Base-by-base conservation (phyloP, 35 echinoderm and acorn worm species). In the Diadema setosum region DNA sequence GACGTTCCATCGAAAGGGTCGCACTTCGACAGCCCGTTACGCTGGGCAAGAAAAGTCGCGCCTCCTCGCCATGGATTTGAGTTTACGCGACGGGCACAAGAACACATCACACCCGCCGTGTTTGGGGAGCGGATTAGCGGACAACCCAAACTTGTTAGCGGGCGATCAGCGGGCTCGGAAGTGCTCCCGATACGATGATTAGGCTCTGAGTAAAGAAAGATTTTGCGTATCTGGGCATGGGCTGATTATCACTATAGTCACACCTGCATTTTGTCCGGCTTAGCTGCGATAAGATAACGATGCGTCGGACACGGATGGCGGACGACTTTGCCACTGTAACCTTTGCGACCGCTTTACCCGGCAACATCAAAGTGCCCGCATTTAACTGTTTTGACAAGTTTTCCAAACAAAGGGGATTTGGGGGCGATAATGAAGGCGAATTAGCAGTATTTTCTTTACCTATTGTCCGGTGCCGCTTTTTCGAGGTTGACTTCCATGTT, bases 131-230 rank as follows among this genome's bases (percentile, higher is more conserved):
- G 73, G 73, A 78, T 78, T 78, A 78, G 35, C 73, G 73, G 40
- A 26, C 73, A 78, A 78, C 73, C 73, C 39, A 78, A 78, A 78
- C 73, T 78, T 78, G 73, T 78, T 78, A 78, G 37, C 73, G 73
- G 73, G 73, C 35, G 40, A 78, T 78, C 73, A 42, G 35, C 33
- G n/a, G 40, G 35, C 40, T 78, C 73, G 73, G 37, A 78, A 78
- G 73, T 78, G 35, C n/a, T 21, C 73, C 7, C 33, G 73, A 78
- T 78, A 78, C 35, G 73, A 17, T 44, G 37, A 26, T 34, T n/a
- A n/a, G n/a, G n/a, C n/a, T n/a, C n/a, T n/a, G n/a, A n/a, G 63
- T 34, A 26, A 67, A 67, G 27, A 67, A 67, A 67, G 63, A 33
- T 67, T 67, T 34, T 14, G 63, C 63, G 7, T 33, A 11, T 52